phyloP scores from a whole-genome alignment of 1,140 invertebrate species.

The Monochamus saltuarius region DNA sequence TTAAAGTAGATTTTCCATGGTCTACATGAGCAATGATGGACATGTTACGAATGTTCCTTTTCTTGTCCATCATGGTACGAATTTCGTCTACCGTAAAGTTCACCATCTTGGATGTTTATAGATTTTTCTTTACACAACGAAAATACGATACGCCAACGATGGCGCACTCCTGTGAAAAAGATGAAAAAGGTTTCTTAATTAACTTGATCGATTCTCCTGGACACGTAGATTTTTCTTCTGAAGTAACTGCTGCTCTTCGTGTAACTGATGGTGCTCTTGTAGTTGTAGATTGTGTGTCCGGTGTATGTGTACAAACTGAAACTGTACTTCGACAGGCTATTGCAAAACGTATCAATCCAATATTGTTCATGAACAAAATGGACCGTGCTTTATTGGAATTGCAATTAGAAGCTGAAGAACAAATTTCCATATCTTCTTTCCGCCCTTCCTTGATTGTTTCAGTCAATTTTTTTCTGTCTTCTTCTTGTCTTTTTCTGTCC shows the following conservation, averaged over 20 bases:
- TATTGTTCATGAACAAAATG: no score
- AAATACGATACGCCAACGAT: constrained; percentile 79
- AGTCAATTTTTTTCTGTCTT: no score
- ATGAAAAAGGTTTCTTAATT: constrained; percentile 81
- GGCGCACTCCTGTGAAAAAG: constrained; percentile 70
- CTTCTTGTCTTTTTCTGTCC: no score
- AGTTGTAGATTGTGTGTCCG: constrained; percentile 99
- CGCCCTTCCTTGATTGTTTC: no score
- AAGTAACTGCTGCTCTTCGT: constrained; percentile 96
- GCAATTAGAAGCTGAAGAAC: constrained; percentile 73
- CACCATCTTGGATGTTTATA: constrained; percentile 87
- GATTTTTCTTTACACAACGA: constrained; percentile 68
- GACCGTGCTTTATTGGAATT: no score
- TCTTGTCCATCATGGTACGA: constrained; percentile 99
- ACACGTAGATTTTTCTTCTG: constrained; percentile 99
- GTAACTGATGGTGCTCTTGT: constrained; percentile 99
- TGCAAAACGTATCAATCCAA: constrained; percentile 98
- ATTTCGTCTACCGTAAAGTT: constrained; percentile 99
- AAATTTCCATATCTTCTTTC: no score
- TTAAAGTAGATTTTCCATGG: constrained; percentile 99
- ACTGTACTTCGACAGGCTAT: constrained; percentile 99
- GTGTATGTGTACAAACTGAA: constrained; percentile 99
- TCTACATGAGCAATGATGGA: constrained; percentile 99
- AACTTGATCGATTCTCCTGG: constrained; percentile 99
- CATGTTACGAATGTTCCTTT: constrained; percentile 99